phyloP scores from a whole-genome alignment of 2,797 vertebrate species.

The Lagodon rhomboides region DNA sequence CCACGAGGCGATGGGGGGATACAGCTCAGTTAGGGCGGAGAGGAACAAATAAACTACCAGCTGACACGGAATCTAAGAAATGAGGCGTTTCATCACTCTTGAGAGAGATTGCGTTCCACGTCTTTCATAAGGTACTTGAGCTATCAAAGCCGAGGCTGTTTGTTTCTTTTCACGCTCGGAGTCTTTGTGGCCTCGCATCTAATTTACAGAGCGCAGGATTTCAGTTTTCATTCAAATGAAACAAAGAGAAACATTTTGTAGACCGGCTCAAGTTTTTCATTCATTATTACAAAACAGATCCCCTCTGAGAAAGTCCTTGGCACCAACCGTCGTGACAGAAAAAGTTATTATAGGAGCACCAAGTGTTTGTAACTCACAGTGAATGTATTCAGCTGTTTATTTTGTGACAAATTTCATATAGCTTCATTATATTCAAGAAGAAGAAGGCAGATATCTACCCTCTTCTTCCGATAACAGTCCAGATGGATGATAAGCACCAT shows the following conservation, averaged over 20 bases:
- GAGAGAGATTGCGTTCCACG: not conserved
- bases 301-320: no score
- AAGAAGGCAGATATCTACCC: no score
- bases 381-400: no score
- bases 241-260: not conserved
- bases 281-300: no score
- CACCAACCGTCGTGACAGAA: no score
- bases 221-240: conserved; percentile 11
- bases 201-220: not conserved
- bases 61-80: conserved; percentile 1
- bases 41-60: not conserved
- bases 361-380: no score
- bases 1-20: not conserved
- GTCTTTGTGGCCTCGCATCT: not conserved
- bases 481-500: no score
- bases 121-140: not conserved
- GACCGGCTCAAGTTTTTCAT: not conserved
- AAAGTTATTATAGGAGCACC: no score
- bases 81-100: conserved; percentile 17
- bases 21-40: not conserved
- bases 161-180: not conserved
- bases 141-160: not conserved
- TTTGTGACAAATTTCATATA: no score
- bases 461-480: no score
- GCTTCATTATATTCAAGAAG: no score